These are phyloP conservation scores for Meliscaeva auricollis DNA, from an alignment of 2,888 invertebrate species.

Conservation along the genomic window DNA sequence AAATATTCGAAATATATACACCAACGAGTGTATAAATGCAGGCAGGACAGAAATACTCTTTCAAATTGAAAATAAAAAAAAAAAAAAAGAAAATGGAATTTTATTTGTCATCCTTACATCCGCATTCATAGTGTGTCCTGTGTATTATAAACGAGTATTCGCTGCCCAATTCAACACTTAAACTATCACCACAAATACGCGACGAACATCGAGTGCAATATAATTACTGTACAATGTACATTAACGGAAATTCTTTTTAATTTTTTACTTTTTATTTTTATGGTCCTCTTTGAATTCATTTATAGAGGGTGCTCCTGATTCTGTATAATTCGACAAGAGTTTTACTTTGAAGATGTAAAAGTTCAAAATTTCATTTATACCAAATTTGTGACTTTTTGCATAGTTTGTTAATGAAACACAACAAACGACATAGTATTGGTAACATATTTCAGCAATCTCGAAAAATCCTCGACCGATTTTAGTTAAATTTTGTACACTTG, in stretches of 20 bases:
- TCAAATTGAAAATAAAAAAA: constrained; percentile 6
- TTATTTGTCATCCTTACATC: constrained; percentile 33
- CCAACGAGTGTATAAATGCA: constrained; percentile 38
- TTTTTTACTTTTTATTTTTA: constrained; percentile 23
- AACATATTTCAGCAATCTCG: too few relatives aligned
- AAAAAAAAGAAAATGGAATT: constrained; percentile 16
- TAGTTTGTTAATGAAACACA: too few relatives aligned
- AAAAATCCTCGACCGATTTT: too few relatives aligned
- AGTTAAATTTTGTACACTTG: too few relatives aligned
- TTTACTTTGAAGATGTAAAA: neutral
- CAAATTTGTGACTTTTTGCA: too few relatives aligned
- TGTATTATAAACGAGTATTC: neutral
- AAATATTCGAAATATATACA: constrained; percentile 43
- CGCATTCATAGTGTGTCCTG: neutral
- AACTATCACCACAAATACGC: constrained; percentile 5
- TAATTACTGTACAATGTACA: constrained; percentile 30
- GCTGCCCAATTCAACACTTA: neutral
- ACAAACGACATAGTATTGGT: too few relatives aligned
- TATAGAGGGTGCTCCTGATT: too few relatives aligned
- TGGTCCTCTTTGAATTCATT: constrained; percentile 3
- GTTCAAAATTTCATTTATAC: too few relatives aligned
- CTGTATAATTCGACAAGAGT: neutral
- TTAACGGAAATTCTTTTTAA: constrained; percentile 28
- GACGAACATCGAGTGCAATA: constrained; percentile 14
- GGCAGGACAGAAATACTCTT: constrained; percentile 5